Percentiles rank a stretch among this genome's conserved stretches.
Conservation (phyloP, 2,888 invertebrate genomes). For the Eristalis intricaria region DNA sequence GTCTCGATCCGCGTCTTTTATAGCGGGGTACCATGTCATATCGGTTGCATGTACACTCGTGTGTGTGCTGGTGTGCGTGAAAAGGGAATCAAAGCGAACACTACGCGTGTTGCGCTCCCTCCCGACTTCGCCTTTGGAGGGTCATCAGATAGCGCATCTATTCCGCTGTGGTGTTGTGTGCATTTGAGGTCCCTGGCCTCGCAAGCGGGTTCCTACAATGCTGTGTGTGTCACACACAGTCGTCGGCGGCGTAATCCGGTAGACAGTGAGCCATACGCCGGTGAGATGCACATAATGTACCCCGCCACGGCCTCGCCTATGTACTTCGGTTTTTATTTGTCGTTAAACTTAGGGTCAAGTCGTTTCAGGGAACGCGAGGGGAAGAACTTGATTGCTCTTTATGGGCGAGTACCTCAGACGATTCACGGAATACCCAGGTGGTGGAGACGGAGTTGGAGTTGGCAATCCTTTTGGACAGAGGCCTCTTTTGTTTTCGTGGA, state of each 20-base stretch:
- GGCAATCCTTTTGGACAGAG: background rate
- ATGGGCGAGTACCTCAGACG: background rate
- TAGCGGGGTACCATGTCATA: conserved; percentile 45
- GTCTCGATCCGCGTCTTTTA: conserved; percentile 70
- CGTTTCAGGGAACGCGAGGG: background rate
- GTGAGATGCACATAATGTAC: background rate
- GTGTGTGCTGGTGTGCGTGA: conserved; percentile 23
- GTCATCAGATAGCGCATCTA: conserved; percentile 9
- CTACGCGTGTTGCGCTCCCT: conserved; percentile 50
- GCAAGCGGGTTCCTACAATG: background rate
- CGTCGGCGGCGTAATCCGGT: conserved; percentile 65
- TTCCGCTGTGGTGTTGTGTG: conserved; percentile 9
- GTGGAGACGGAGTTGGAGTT: background rate
- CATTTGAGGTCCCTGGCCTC: conserved; percentile 36
- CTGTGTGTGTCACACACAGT: background rate
- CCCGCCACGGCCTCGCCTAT: conserved; percentile 17
- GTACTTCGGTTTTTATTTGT: conserved; percentile 39
- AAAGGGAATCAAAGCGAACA: conserved; percentile 64
- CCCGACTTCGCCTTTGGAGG: conserved; percentile 47
- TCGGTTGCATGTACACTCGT: background rate
- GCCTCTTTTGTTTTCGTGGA: background rate
- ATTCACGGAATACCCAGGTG: conserved; percentile 5
- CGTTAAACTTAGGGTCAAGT: conserved; percentile 24
- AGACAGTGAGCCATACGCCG: conserved; percentile 21
- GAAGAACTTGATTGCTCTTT: conserved; percentile 19